Base-by-base conservation (phyloP, 2,113 vertebrate genomes). In the Mormoops blainvillei region DNA sequence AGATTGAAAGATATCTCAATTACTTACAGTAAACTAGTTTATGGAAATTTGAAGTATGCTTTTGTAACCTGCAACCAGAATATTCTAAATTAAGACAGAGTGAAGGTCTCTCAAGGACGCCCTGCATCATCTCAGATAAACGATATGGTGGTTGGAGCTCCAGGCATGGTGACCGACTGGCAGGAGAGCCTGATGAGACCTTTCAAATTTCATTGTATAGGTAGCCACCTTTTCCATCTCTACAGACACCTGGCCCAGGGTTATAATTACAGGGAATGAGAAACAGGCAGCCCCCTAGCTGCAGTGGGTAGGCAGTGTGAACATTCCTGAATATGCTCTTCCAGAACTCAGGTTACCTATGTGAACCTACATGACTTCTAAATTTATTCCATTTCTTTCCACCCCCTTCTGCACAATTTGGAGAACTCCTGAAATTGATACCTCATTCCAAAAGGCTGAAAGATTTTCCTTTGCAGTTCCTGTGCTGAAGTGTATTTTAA, bases 81-180 rank as follows among this genome's bases (percentile, higher is more conserved):
- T 82, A 33, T 50, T 31, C 71, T 80, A 81, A 80, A 95, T 85
- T 95, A 89, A 95, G 80, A 92, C 14, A 76, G 15, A 77, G 31
- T 38, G 90, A 70, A 94, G 77, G 28, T 93, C 68, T 93, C 45
- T 8, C 81, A 45, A 56, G 58, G 89, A 89, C 41, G 38, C 0
- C 31, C 4, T 65, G 38, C 28, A 31, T 84, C 38, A 65, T 92
- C 70, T 80, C 38, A 31, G 12, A 33, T 82, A 41, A 71, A 22
- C 43, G 19, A 41, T n/a, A 11, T 13, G 41, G 33, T 26, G 19
- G 33, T 26, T 91, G 36, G 11, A 7, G 6, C 56, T 81, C 54
- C 28, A 20, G 43, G 41, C 71, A 76, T 1, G 5, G 4, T 54
- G 26, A n/a, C 9, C 56, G 31, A 48, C 11, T 33, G 18, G 70